Base-by-base conservation (phyloP, 2,888 invertebrate genomes). In the Lymantria dispar region DNA sequence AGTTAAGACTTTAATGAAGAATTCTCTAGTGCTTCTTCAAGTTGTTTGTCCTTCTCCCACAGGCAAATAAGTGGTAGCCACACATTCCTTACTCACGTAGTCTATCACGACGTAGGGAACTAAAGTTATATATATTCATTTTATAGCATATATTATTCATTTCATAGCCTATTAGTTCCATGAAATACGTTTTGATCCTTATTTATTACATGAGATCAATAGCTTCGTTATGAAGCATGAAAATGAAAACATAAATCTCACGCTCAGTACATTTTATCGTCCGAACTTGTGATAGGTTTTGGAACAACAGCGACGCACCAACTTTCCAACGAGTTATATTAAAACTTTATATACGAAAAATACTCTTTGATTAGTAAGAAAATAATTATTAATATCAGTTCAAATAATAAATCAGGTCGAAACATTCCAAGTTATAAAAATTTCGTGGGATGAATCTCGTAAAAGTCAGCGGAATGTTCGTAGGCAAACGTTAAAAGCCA, bases 401-500 rank as follows among this genome's bases (percentile, higher is more conserved):
- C 62, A 74, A 74, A 68, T 22, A 63, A 70, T 64, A 62, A 77
- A 80, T 69, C 70, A 69, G 76, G 72, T 77, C 78, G 79, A 70
- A 64, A 80, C 76, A 78, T 77, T 75, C 76, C 51, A 55, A 45
- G 45, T 56, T 76, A 82, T 85, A 83, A 85, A 60, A 85, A 78
- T 75, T 80, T 80, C 72, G 74, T 78, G 76, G 80, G 78, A 78
- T 76, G 78, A 81, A 83, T 83, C 83, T 83, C 87, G 80, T 89
- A 88, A 89, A 90, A 86, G 77, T 80, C 81, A 79, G 75, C 73
- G 74, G 71, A 84, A 76, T 76, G 78, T 78, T 86, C 81, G 84
- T 80, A 81, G 83, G 84, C 83, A 83, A 87, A 87, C 87, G 85
- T 86, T 87, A 85, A 86, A 88, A 87, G 83, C 87, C 85, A 78